A percentile compares a stretch with the other conserved stretches of the same genome.
Evolutionary conservation across 2,113 vertebrate genomes (phyloP).

Genomic region (cattle (Bos taurus)): ARS-UCD2.0 NC_037338.1:60379001-60379500

Average conservation of each 20-base stretch:
- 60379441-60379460: background rate
- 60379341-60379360: background rate
- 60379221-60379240: background rate
- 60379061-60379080: background rate
- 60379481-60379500: background rate
- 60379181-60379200: background rate
- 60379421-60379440: background rate
- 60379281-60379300: background rate
- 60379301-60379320: conserved; percentile 5
- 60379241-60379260: conserved; percentile 35
- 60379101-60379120: background rate
- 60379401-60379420: background rate
- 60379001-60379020: background rate
- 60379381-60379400: background rate
- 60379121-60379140: background rate
- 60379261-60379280: background rate
- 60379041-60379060: background rate
- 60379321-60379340: background rate
- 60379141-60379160: background rate
- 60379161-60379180: background rate
- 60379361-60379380: background rate
- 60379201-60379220: background rate
- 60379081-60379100: background rate
- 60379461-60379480: background rate
- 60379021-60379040: background rate